A percentile compares a stretch with the other conserved stretches of the same genome.
Conservation (phyloP, 2,888 invertebrate genomes). For the Trachelus tabidus region DNA sequence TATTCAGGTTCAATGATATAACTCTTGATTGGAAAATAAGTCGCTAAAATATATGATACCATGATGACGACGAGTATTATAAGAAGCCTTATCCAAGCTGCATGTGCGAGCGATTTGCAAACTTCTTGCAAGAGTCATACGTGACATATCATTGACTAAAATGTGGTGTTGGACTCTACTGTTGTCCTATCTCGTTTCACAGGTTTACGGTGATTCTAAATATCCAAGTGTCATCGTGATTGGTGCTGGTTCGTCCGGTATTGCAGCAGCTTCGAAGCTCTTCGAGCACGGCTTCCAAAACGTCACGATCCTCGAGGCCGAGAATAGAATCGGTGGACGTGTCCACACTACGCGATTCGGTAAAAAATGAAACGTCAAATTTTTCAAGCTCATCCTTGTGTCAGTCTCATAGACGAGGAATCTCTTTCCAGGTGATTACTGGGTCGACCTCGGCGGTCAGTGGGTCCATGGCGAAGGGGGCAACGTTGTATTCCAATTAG, state of each 20-base stretch:
- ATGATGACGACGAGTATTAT: too few species aligned
- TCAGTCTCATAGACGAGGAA: slow-evolving; percentile 14
- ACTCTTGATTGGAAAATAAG: too few species aligned
- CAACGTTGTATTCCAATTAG: slow-evolving; percentile 46
- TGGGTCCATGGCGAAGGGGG: slow-evolving; percentile 50
- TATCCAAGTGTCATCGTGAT: slow-evolving; percentile 66
- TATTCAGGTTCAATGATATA: too few species aligned
- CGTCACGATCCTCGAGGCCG: slow-evolving; percentile 68
- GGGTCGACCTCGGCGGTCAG: slow-evolving; percentile 50
- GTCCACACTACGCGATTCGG: slow-evolving; percentile 65
- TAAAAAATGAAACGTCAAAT: background rate
- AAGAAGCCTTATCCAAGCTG: too few species aligned
- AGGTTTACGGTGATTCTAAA: background rate
- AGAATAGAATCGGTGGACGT: slow-evolving; percentile 68
- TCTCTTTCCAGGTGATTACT: slow-evolving; percentile 34
- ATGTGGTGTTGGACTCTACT: too few species aligned
- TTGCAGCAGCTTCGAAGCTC: slow-evolving; percentile 69
- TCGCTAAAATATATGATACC: too few species aligned
- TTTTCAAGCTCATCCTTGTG: background rate
- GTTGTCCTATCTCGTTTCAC: too few species aligned
- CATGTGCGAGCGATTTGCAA: too few species aligned
- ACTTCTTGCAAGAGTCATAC: too few species aligned
- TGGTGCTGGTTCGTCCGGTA: slow-evolving; percentile 71
- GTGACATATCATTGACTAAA: too few species aligned
- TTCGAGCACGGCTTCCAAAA: slow-evolving; percentile 65